A percentile compares a stretch with the other conserved stretches of the same genome.
Conservation (phyloP, 1,140 invertebrate genomes). For the Leptonema lineaticorne region DNA sequence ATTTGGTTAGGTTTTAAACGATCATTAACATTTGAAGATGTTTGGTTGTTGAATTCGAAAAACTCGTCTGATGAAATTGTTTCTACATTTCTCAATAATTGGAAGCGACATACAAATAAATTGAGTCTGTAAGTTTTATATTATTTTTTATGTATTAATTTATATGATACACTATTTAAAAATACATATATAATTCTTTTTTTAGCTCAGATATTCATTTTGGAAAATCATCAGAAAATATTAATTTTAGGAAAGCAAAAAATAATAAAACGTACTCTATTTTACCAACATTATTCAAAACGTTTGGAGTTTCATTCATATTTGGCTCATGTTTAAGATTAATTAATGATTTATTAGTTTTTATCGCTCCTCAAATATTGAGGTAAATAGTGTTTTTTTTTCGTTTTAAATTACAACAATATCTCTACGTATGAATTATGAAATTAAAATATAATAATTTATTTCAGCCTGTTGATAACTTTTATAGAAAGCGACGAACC, state of each 20-base stretch:
- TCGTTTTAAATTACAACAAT: slow-evolving; percentile 9
- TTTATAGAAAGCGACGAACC: slow-evolving; percentile 66
- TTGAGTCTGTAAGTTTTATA: slow-evolving; percentile 49
- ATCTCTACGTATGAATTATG: slow-evolving; percentile 26
- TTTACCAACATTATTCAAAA: slow-evolving; percentile 70
- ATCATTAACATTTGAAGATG: slow-evolving; percentile 76
- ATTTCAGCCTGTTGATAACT: slow-evolving; percentile 67
- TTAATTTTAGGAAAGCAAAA: neutral
- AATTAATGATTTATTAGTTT: slow-evolving; percentile 82
- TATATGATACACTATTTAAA: no score
- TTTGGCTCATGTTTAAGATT: slow-evolving; percentile 80
- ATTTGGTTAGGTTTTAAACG: slow-evolving; percentile 81
- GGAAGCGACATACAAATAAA: slow-evolving; percentile 65
- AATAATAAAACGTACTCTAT: slow-evolving; percentile 69
- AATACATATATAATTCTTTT: neutral
- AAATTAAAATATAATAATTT: slow-evolving; percentile 20
- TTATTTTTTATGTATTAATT: neutral
- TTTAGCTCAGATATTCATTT: neutral
- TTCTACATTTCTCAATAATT: slow-evolving; percentile 83
- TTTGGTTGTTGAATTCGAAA: slow-evolving; percentile 87
- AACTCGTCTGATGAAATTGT: slow-evolving; percentile 80
- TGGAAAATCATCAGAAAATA: neutral
- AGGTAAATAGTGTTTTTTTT: slow-evolving; percentile 24
- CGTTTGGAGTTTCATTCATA: slow-evolving; percentile 82
- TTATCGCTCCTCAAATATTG: slow-evolving; percentile 75